Evolutionary conservation across 2,113 vertebrate species (phyloP).

Genomic region (Rhineura floridana): DNA sequence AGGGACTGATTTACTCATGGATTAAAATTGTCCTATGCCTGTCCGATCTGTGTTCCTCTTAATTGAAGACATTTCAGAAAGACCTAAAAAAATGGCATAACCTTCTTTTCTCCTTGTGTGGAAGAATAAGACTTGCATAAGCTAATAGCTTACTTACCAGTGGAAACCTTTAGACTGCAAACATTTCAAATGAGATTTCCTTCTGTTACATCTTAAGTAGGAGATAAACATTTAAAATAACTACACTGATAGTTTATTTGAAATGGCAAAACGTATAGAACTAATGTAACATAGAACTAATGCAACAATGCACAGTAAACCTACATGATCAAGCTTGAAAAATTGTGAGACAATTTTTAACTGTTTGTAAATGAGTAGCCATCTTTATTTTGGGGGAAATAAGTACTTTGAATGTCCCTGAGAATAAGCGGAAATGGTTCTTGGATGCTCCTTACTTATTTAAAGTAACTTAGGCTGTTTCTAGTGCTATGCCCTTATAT

Average conservation of each 20-base stretch:
- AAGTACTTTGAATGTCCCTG: neutral
- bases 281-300: slow-evolving; percentile 72
- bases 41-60: slow-evolving; percentile 47
- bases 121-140: slow-evolving; percentile 39
- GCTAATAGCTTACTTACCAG: neutral
- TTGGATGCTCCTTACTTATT: slow-evolving; percentile 12
- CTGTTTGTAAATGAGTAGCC: slow-evolving; percentile 46
- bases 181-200: slow-evolving; percentile 2
- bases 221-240: slow-evolving; percentile 57
- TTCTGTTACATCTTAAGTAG: slow-evolving; percentile 36
- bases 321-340: slow-evolving; percentile 50
- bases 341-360: slow-evolving; percentile 55
- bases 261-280: slow-evolving; percentile 71
- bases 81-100: slow-evolving; percentile 41
- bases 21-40: slow-evolving; percentile 64
- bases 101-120: slow-evolving; percentile 27
- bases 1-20: slow-evolving; percentile 54
- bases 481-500: neutral
- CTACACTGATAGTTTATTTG: slow-evolving; percentile 62
- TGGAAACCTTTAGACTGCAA: slow-evolving; percentile 30
- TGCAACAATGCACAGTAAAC: slow-evolving; percentile 46
- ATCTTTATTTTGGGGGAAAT: no score
- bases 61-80: slow-evolving; percentile 49
- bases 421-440: slow-evolving; percentile 28
- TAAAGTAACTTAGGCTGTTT: neutral